Evolutionary conservation across 2,888 invertebrate species (phyloP).

Genomic region (Tromatobia lineatoria): DNA sequence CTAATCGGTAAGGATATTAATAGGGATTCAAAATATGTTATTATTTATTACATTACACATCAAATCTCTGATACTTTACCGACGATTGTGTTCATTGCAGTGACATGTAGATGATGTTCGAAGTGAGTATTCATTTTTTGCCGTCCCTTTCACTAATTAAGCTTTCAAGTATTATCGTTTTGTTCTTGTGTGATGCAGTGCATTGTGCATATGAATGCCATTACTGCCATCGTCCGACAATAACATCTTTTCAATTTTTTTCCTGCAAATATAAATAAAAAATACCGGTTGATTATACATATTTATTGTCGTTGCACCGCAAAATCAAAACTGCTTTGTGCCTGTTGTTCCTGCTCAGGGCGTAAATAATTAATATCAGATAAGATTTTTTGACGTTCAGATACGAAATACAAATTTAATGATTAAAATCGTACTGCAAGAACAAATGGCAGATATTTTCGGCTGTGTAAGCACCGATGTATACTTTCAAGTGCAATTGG

Average conservation of each 20-base stretch:
- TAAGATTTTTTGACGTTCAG: too few relatives aligned
- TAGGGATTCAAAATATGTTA: too few relatives aligned
- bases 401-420: too few relatives aligned
- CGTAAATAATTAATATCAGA: too few relatives aligned
- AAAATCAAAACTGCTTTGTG: not conserved
- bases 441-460: too few relatives aligned
- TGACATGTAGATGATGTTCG: not conserved
- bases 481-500: too few relatives aligned
- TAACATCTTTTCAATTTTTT: conserved; percentile 29
- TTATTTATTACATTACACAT: too few relatives aligned
- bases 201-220: conserved; percentile 40
- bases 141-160: conserved; percentile 75
- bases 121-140: conserved; percentile 70
- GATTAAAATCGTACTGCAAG: too few relatives aligned
- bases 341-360: not conserved
- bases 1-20: too few relatives aligned
- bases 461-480: too few relatives aligned
- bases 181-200: conserved; percentile 40
- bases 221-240: conserved; percentile 62
- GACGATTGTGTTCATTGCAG: not conserved
- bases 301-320: conserved; percentile 67
- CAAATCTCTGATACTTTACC: too few relatives aligned
- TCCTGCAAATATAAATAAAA: conserved; percentile 29
- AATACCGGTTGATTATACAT: conserved; percentile 66
- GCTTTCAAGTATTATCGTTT: conserved; percentile 54